Percentiles rank a stretch among this genome's conserved stretches.
Conservation (phyloP, 2,888 invertebrate genomes). For the Saturnia pavonia region DNA sequence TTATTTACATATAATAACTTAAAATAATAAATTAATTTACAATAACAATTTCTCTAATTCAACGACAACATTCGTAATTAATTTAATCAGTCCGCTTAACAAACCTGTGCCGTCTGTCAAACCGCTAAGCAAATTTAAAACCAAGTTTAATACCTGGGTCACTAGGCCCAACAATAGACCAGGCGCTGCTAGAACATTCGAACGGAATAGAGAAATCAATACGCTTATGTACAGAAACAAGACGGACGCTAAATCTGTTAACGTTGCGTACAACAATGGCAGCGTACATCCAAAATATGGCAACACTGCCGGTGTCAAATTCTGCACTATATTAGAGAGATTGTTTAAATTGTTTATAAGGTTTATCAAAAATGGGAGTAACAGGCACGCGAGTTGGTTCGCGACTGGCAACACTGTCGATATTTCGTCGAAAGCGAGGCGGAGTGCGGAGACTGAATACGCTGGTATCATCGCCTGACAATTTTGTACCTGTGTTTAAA, state of each 20-base stretch:
- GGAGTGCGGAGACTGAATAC: constrained; percentile 67
- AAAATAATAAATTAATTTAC: constrained; percentile 28
- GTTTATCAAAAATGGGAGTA: constrained; percentile 70
- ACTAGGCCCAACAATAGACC: constrained; percentile 61
- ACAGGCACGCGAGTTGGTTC: constrained; percentile 66
- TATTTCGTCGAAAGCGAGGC: constrained; percentile 71
- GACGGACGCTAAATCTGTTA: constrained; percentile 72
- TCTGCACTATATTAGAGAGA: constrained; percentile 71
- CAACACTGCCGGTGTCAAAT: constrained; percentile 67
- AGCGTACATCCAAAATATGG: constrained; percentile 74
- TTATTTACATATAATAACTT: constrained; percentile 24
- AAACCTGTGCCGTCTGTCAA: constrained; percentile 63
- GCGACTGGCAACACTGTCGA: constrained; percentile 65
- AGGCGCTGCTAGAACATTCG: constrained; percentile 68
- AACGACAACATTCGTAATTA: constrained; percentile 63
- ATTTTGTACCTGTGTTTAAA: constrained; percentile 49
- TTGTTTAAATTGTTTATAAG: constrained; percentile 73
- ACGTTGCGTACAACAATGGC: constrained; percentile 66
- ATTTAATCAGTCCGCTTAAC: constrained; percentile 60
- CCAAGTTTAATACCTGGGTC: constrained; percentile 60
- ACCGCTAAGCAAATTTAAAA: constrained; percentile 62
- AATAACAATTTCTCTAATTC: constrained; percentile 67
- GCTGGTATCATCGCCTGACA: constrained; percentile 72
- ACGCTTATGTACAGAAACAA: constrained; percentile 72
- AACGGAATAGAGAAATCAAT: constrained; percentile 67